These are phyloP conservation scores for Trisateles emortualis DNA, from an alignment of 2,888 invertebrate species.

Conservation along the genomic window DNA sequence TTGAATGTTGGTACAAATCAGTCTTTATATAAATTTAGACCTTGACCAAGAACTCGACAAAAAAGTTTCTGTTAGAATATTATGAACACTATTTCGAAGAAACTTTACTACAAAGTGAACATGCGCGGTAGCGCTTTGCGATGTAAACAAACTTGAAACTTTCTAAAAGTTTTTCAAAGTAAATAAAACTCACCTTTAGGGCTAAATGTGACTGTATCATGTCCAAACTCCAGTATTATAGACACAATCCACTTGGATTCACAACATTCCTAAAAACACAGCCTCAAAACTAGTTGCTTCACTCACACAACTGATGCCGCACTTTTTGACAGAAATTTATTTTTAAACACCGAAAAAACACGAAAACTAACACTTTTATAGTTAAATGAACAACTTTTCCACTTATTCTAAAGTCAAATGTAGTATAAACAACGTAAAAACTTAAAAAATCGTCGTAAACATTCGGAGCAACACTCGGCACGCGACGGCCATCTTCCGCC, in stretches of 20 bases:
- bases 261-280: conserved; percentile 83
- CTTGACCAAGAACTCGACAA: background rate
- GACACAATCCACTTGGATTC: conserved; percentile 80
- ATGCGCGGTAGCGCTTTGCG: conserved; percentile 73
- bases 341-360: conserved; percentile 59
- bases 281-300: conserved; percentile 79
- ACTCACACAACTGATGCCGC: conserved; percentile 70
- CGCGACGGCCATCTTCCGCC: conserved; percentile 86
- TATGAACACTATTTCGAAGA: conserved; percentile 23
- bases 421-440: conserved; percentile 68
- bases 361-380: conserved; percentile 51
- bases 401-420: conserved; percentile 59
- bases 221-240: conserved; percentile 64
- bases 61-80: conserved; percentile 31
- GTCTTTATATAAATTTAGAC: background rate
- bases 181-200: conserved; percentile 67
- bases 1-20: too few relatives aligned
- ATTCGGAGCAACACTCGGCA: conserved; percentile 80
- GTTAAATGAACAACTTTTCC: conserved; percentile 56
- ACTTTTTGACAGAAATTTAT: conserved; percentile 77
- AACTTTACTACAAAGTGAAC: conserved; percentile 57
- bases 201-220: conserved; percentile 59
- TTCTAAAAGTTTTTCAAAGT: conserved; percentile 67
- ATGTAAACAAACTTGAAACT: conserved; percentile 80
- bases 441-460: conserved; percentile 78